phyloP scores from a whole-genome alignment of 2,797 vertebrate genomes.

The Chiroxiphia lanceolata region DNA sequence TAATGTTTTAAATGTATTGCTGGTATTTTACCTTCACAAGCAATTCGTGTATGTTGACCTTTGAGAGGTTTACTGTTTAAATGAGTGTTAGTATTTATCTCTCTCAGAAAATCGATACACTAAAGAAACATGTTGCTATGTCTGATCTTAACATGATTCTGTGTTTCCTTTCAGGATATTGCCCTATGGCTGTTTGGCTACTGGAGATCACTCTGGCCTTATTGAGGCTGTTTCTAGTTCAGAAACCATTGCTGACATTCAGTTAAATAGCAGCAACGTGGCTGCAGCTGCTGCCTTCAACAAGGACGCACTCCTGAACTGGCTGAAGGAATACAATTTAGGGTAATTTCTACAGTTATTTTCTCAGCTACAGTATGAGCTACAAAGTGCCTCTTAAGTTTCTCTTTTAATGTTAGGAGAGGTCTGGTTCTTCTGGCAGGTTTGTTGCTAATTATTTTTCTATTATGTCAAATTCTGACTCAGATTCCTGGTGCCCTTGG shows the following conservation, averaged over 20 bases:
- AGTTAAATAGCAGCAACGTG: slow-evolving; percentile 95
- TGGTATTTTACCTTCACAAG: neutral
- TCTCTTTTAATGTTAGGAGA: neutral
- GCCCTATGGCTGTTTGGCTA: slow-evolving; percentile 96
- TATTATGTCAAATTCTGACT: neutral
- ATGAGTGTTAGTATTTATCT: neutral
- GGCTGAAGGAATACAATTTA: slow-evolving; percentile 96
- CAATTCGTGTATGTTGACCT: neutral
- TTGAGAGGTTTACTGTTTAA: neutral
- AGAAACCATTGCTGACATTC: slow-evolving; percentile 98
- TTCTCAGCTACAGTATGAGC: neutral
- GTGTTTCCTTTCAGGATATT: slow-evolving; percentile 83
- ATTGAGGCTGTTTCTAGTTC: slow-evolving; percentile 95
- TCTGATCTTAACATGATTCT: neutral
- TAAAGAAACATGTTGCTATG: neutral
- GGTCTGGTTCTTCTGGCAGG: neutral
- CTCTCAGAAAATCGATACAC: neutral
- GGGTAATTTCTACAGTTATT: slow-evolving; percentile 78
- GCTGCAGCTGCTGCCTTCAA: slow-evolving; percentile 97
- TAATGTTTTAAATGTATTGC: neutral
- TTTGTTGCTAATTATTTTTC: neutral
- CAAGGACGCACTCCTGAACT: slow-evolving; percentile 97
- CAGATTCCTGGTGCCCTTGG: neutral
- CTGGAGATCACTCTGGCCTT: slow-evolving; percentile 94
- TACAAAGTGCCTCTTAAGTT: neutral